phyloP scores from a whole-genome alignment of 2,888 invertebrate species.

The Hemistola chrysoprasaria region DNA sequence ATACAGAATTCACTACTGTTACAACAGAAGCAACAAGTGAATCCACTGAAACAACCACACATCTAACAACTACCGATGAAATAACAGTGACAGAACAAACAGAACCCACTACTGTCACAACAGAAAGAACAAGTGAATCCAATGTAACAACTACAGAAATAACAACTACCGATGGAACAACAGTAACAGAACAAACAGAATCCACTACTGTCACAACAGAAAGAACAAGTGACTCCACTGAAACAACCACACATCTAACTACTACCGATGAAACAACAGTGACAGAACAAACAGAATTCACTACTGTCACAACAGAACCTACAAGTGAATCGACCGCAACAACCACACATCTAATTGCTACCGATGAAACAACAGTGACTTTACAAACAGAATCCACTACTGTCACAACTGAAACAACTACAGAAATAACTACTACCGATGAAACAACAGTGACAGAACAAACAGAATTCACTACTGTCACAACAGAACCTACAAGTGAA shows the following conservation, averaged over 20 bases:
- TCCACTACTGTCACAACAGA: not conserved
- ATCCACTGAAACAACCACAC: not conserved
- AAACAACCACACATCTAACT: no score
- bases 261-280: not conserved
- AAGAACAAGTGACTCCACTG: not conserved
- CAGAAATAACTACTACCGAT: not conserved
- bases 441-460: not conserved
- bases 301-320: not conserved
- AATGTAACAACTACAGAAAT: not conserved
- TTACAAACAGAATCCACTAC: not conserved
- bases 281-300: not conserved
- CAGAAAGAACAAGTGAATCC: not conserved
- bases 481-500: not conserved
- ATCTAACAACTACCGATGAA: not conserved
- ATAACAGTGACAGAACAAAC: not conserved
- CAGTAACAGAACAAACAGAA: not conserved
- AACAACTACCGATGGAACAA: not conserved
- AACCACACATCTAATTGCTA: not conserved
- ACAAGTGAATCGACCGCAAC: not conserved
- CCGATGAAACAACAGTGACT: not conserved
- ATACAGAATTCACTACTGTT: no score
- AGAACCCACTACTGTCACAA: not conserved
- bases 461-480: not conserved
- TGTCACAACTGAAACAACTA: not conserved
- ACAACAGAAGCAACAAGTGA: not conserved